Conservation (phyloP, 2,888 invertebrate genomes). For the Drosophila colorata region DNA sequence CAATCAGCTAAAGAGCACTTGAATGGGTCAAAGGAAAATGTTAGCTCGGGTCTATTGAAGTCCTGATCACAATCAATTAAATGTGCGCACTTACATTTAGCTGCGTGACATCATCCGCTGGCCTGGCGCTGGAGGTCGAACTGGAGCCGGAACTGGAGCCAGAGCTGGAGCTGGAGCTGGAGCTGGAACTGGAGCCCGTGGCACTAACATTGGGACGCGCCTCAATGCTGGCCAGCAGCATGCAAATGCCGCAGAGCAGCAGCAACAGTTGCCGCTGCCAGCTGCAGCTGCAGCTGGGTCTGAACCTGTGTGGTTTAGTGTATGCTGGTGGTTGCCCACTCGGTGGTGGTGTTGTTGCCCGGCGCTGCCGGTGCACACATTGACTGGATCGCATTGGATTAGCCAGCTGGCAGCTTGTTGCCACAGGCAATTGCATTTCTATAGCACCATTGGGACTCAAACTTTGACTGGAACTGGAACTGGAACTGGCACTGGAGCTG, state of each 20-base stretch:
- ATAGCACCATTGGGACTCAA: conserved; percentile 69
- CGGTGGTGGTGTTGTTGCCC: conserved; percentile 45
- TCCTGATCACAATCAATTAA: conserved; percentile 23
- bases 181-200: conserved; percentile 28
- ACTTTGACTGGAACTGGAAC: conserved; percentile 19
- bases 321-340: conserved; percentile 29
- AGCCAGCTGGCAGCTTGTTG: conserved; percentile 39
- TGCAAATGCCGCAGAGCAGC: conserved; percentile 70
- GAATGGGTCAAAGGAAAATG: background rate
- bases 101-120: conserved; percentile 46
- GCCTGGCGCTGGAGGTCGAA: conserved; percentile 22
- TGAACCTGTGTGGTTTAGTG: conserved; percentile 14
- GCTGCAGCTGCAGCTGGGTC: conserved; percentile 5
- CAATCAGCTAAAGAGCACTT: conserved; percentile 31
- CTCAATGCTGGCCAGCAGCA: conserved; percentile 79
- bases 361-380: conserved; percentile 27
- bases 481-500: conserved; percentile 2
- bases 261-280: conserved; percentile 47
- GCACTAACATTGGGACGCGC: conserved; percentile 82
- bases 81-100: conserved; percentile 59
- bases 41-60: background rate
- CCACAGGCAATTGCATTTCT: conserved; percentile 30
- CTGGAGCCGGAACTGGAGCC: conserved; percentile 10
- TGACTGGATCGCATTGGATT: conserved; percentile 43
- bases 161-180: conserved; percentile 26